These are phyloP conservation scores for Dicranocentrus wangi DNA, from an alignment of 2,888 invertebrate species.

Conservation along the genomic window DNA sequence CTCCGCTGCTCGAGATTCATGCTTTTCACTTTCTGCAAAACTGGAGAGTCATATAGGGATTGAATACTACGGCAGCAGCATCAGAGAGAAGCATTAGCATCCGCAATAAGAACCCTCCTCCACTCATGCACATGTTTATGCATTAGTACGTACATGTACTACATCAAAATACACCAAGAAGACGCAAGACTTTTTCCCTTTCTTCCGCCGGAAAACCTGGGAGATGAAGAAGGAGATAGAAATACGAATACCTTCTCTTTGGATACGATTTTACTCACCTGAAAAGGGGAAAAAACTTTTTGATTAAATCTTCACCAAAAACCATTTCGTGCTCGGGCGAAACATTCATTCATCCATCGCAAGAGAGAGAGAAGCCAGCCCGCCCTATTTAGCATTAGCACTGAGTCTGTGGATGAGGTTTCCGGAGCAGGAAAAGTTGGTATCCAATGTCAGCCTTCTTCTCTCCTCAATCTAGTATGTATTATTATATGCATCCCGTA, in stretches of 20 bases:
- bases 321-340: background rate
- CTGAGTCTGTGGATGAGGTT: too few relatives aligned
- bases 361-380: too few relatives aligned
- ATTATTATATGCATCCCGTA: too few relatives aligned
- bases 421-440: too few relatives aligned
- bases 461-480: too few relatives aligned
- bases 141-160: background rate
- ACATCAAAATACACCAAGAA: too few relatives aligned
- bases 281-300: background rate
- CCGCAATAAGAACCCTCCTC: background rate
- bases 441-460: too few relatives aligned
- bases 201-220: too few relatives aligned
- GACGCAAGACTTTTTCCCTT: background rate
- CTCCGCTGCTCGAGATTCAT: background rate
- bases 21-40: background rate
- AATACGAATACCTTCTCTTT: background rate
- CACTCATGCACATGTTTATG: background rate
- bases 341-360: too few relatives aligned
- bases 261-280: background rate
- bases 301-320: constrained; percentile 18
- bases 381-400: too few relatives aligned
- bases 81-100: background rate
- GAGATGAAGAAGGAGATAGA: background rate
- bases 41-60: background rate
- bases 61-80: too few relatives aligned